Base-by-base conservation (phyloP, 1,140 invertebrate species). In the Dendroctonus valens region DNA sequence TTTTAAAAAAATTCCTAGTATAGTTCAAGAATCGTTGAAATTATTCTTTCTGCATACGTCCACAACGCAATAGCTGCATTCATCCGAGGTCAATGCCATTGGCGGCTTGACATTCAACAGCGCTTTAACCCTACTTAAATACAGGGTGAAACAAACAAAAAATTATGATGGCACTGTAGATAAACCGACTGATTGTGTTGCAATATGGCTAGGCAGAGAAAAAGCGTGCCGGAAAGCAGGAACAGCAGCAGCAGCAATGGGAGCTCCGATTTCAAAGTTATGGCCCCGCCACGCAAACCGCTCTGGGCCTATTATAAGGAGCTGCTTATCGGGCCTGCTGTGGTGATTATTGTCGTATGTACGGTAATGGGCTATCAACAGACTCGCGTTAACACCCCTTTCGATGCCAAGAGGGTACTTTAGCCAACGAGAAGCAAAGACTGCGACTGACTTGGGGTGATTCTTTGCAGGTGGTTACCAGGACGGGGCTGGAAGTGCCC, bases 341-440 rank as follows among this genome's bases (percentile, higher is more conserved):
- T 90, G 59, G 77, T 79, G 6, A 79, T 91, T 59, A 89, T 90
- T 14, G 83, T 83, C 5, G 89, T 88, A 76, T 88, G 92, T 68
- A 88, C 87, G 44, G 92, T 91, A 70, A 80, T 89, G 71, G 91
- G 92, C 7, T 93, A 94, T 75, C 78, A 94, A 41, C 91, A 94
- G 79, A 94, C 93, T 0, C 82, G 91, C 67, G 91, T 97, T 0
- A 94, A 92, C 74, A 95, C 92, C 4, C 93, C 93, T 0, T 87
- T 91, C 60, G 84, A 90, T 74, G 83, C 85, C 50, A 84, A 88
- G 66, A 91, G 89, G 81, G 90, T 92, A 81, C 61, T 8, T 48
- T 44, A 2, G n/a, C 38, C 26, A 26, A 26, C 26, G 3, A 3
- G 1, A 59, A n/a, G 46, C 9, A 9, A 0, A 4, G 6, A 9